A percentile compares a stretch with the other conserved stretches of the same genome.
These are phyloP conservation scores for Vanessa atalanta DNA, from an alignment of 1,140 invertebrate genomes.

Conservation along the genomic window DNA sequence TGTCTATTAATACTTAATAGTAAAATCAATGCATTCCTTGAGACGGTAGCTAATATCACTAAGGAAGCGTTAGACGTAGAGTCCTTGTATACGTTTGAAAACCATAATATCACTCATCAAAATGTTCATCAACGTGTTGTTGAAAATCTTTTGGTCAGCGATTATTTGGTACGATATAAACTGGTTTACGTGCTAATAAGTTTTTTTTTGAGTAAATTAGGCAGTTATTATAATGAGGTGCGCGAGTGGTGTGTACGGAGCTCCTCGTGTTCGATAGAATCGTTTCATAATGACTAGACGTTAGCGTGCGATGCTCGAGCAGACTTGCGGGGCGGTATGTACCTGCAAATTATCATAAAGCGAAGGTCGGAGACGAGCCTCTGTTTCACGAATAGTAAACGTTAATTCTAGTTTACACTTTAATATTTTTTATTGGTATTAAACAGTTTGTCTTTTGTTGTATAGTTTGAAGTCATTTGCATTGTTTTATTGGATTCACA, in stretches of 20 bases:
- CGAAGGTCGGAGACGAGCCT: slow-evolving; percentile 45
- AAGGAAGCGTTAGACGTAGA: not conserved
- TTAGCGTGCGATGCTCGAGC: not conserved
- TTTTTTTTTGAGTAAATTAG: slow-evolving; percentile 41
- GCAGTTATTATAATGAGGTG: slow-evolving; percentile 40
- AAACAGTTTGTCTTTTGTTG: slow-evolving; percentile 3
- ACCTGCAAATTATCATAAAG: slow-evolving; percentile 43
- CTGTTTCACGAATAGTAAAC: slow-evolving; percentile 36
- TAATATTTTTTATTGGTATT: slow-evolving; percentile 14
- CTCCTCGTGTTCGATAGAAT: not conserved
- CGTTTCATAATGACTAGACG: not conserved
- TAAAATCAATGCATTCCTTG: not conserved
- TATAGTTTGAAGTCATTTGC: not conserved
- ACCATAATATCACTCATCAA: not conserved
- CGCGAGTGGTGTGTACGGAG: slow-evolving; percentile 2
- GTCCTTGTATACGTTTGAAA: not conserved
- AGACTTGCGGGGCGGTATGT: slow-evolving; percentile 23
- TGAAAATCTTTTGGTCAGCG: slow-evolving; percentile 20
- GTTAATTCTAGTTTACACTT: slow-evolving; percentile 16
- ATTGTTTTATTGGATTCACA: not conserved
- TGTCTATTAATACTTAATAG: not conserved
- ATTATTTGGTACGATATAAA: slow-evolving; percentile 29
- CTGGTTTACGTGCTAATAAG: slow-evolving; percentile 38
- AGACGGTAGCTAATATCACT: not conserved
- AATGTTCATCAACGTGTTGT: not conserved